Conservation (phyloP, 2,888 invertebrate species). For the Hirtodrosophila trivittata region DNA sequence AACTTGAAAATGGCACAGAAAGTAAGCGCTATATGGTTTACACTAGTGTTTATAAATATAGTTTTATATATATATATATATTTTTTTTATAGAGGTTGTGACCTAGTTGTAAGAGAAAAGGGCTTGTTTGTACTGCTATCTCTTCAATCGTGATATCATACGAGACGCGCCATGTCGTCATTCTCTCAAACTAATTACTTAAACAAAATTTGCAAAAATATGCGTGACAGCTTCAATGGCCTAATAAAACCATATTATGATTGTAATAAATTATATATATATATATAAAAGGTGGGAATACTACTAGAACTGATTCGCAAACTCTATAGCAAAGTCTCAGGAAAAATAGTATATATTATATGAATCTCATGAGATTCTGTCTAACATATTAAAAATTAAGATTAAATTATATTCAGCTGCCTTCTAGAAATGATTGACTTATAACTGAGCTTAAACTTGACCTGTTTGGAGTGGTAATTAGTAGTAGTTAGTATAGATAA, state of each 20-base stretch:
- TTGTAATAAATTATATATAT: conserved; percentile 4
- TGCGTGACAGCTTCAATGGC: conserved; percentile 50
- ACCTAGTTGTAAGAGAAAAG: conserved; percentile 56
- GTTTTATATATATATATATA: conserved; percentile 12
- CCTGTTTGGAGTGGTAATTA: too few species aligned
- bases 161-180: conserved; percentile 26
- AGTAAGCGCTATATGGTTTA: conserved; percentile 14
- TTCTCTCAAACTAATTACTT: conserved; percentile 59
- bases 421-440: too few species aligned
- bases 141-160: conserved; percentile 43
- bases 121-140: conserved; percentile 43
- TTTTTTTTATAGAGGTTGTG: conserved; percentile 27
- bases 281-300: background rate
- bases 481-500: too few species aligned
- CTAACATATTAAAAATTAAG: too few species aligned
- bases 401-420: too few species aligned
- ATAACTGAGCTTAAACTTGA: too few species aligned
- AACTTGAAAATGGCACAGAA: conserved; percentile 63
- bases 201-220: conserved; percentile 41
- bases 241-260: conserved; percentile 5
- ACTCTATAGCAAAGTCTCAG: too few species aligned
- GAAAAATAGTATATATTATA: too few species aligned
- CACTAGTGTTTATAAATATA: conserved; percentile 22
- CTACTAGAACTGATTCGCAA: too few species aligned
- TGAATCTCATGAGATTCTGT: too few species aligned